phyloP scores from a whole-genome alignment of 2,797 vertebrate species.

The Lophura swinhoii region DNA sequence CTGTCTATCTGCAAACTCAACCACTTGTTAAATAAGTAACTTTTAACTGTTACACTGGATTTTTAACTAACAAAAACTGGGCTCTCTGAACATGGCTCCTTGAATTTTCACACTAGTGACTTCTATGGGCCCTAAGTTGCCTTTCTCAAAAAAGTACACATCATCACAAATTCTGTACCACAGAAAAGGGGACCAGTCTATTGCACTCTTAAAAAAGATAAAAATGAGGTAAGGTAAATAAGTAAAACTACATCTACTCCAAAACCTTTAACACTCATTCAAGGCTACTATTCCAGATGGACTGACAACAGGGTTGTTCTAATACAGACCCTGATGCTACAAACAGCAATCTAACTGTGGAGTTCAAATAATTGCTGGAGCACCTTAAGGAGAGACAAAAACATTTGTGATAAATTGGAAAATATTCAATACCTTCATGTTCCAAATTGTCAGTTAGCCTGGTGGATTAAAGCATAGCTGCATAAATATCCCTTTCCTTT shows the following conservation, averaged over 20 bases:
- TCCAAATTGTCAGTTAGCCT: accelerated
- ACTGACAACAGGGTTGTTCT: background rate
- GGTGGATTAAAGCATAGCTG: background rate
- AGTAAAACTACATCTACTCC: background rate
- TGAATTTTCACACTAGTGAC: background rate
- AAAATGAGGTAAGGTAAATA: background rate
- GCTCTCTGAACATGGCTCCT: background rate
- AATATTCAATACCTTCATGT: accelerated
- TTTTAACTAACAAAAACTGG: background rate
- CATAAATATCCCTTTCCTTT: background rate
- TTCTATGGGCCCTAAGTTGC: background rate
- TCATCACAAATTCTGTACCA: background rate
- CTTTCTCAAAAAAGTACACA: background rate
- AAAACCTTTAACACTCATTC: background rate
- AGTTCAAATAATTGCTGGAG: background rate
- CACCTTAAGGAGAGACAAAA: background rate
- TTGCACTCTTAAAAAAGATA: background rate
- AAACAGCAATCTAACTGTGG: background rate
- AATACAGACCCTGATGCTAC: background rate
- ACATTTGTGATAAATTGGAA: background rate
- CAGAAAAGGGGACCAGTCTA: background rate
- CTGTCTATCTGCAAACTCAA: background rate
- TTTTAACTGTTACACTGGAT: background rate
- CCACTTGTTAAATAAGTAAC: background rate
- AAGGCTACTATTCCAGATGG: background rate